Conservation (phyloP, 2,888 invertebrate genomes). For the Epistrophella euchroma region DNA sequence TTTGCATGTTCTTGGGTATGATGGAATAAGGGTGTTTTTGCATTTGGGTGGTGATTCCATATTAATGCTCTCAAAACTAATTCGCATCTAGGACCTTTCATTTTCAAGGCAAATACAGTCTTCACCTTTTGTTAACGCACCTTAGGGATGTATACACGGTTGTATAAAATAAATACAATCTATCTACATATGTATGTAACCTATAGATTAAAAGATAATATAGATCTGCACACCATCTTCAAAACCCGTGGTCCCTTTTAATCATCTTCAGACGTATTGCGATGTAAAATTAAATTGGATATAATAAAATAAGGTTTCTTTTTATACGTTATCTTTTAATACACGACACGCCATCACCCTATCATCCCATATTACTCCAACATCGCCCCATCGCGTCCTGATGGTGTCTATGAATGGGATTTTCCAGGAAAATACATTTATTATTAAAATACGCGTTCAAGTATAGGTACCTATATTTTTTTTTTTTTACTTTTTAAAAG, state of each 20-base stretch:
- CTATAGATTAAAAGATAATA: background rate
- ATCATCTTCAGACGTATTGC: constrained; percentile 64
- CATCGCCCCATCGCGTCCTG: background rate
- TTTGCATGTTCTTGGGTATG: background rate
- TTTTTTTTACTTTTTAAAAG: too few species aligned
- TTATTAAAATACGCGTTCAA: constrained; percentile 53
- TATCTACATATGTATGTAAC: background rate
- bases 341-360: background rate
- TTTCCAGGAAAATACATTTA: constrained; percentile 64
- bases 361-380: too few species aligned
- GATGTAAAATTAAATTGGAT: constrained; percentile 64
- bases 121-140: background rate
- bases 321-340: constrained; percentile 36
- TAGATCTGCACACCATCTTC: background rate
- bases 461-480: background rate
- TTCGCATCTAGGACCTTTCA: constrained; percentile 5
- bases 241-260: constrained; percentile 46
- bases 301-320: constrained; percentile 65
- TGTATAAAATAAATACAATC: constrained; percentile 6
- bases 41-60: constrained; percentile 11
- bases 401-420: constrained; percentile 43
- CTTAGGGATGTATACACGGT: background rate
- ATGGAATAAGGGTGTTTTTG: background rate
- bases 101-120: background rate
- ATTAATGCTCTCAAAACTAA: constrained; percentile 27